Base-by-base conservation (phyloP, 2,113 vertebrate species). In the Cyprinus carpio region DNA sequence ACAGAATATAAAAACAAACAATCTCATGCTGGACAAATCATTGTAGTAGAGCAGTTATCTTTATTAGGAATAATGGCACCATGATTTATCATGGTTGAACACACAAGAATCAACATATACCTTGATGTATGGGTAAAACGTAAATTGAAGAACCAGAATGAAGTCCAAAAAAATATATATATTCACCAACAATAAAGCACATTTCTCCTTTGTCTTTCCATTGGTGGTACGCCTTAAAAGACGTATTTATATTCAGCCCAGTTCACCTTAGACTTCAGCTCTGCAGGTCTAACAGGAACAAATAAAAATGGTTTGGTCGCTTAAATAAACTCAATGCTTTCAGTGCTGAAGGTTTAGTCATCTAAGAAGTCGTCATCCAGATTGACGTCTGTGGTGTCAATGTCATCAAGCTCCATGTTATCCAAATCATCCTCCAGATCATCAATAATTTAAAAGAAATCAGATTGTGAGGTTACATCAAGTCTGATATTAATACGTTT, bases 331-430 rank as follows among this genome's bases (percentile, higher is more conserved):
- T 40, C 29, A 25, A 81, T 27, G 40, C 65, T 84, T 83, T 54
- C 81, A 18, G 54, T 25, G 31, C 43, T 43, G n/a, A 58, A 49
- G 72, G 25, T 87, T 95, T 92, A 97, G 60, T 98, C 95, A 83
- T 94, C 95, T 89, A 96, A 91, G 91, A 99, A 98, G 80, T 99
- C 98, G 88, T 99, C 98, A 89, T 99, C 98, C 43, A 99, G 93
- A 89, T 99, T 98, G 88, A 99, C 95, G 86, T 98, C 98, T 90
- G 97, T 95, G 90, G 98, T 98, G 90, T 99, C 98, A 58, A 99
- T 97, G 91, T 99, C 98, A 15, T 98, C 98, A 88, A 99, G 92
- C 75, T 99, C 98, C 93, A 99, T 92, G 92, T 98, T 98, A 94
- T 99, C 98, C 75, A 99, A 90, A 88, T 99, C 98, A 79, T 96